Evolutionary conservation across 2,113 vertebrate species (phyloP), one percentile per base, ranked within the genome.

Genomic region (Emydura subglobosa): DNA sequence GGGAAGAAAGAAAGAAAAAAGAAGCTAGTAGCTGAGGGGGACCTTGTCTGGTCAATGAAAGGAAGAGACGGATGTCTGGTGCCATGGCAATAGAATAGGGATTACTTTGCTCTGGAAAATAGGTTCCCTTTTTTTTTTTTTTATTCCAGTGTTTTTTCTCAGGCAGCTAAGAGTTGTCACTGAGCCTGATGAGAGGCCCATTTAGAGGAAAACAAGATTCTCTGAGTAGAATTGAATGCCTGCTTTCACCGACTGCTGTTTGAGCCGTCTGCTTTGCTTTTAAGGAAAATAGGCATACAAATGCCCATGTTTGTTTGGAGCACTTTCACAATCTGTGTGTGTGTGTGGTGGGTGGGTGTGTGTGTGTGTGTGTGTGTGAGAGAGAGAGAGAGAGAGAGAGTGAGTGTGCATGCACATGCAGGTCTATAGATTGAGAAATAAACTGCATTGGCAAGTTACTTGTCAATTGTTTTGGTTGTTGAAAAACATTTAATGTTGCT

Each of bases 21-120:
- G 95, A 83, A 94, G 94, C 82, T 50, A 93, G 95, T 90, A 96
- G 97, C 95, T 96, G 93, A 97, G 95, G 95, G 97, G 96, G 95
- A 96, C 95, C 98, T 99, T 98, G 98, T 99, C 98, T 98, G 98
- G 98, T 98, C 98, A 98, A 97, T 98, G 98, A 99, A 99, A 99
- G 97, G 98, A 98, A 98, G 98, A 99, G 97, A 97, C 97, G 97
- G 95, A 97, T 97, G 98, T 99, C 99, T 99, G 99, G 98, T 99
- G 98, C 98, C 98, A 99, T 99, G 98, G 99, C 98, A 99, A 99
- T 99, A 96, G 96, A 92, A 97, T 97, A 98, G 98, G 98, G 98
- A 99, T 99, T 99, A 98, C 98, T 98, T 98, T 98, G 99, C 98
- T 98, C 99, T 98, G 97, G 94, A 98, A 98, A 98, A 98, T 96